Percentiles rank a stretch among this genome's conserved stretches.
phyloP scores from a whole-genome alignment of 1,140 invertebrate genomes.

The Platorchestia sp. region DNA sequence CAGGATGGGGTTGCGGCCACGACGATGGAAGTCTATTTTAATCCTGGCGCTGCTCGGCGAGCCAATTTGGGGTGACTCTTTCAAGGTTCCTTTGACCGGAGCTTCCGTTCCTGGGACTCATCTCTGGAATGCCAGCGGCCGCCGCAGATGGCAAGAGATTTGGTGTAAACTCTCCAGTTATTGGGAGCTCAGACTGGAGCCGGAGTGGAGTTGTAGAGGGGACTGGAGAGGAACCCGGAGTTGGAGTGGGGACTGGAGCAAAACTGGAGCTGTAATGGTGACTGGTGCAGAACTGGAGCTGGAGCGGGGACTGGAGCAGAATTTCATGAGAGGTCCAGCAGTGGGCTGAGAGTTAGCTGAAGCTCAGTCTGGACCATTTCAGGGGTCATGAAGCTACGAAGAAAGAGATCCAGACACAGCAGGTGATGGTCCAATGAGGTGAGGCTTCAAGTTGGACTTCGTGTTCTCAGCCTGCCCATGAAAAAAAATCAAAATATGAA shows the following conservation, averaged over 20 bases:
- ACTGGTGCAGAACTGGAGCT: too few species aligned
- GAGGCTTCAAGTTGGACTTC: too few species aligned
- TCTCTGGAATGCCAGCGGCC: background rate
- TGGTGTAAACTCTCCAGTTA: conserved; percentile 32
- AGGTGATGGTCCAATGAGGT: too few species aligned
- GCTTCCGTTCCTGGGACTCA: background rate
- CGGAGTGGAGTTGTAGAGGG: background rate
- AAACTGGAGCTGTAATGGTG: too few species aligned
- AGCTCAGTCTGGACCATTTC: background rate
- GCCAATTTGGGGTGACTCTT: background rate
- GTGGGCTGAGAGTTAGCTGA: background rate
- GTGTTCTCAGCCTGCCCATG: too few species aligned
- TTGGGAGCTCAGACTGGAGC: background rate
- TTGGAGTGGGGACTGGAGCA: too few species aligned
- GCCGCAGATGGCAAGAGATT: background rate
- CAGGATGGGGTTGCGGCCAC: background rate
- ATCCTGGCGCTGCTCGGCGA: background rate
- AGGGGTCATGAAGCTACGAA: background rate
- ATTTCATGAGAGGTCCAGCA: background rate
- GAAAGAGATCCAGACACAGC: too few species aligned
- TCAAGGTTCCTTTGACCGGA: conserved; percentile 11
- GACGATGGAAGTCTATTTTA: background rate
- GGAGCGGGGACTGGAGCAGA: background rate
- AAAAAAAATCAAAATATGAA: too few species aligned
- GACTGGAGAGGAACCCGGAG: background rate